phyloP scores from a whole-genome alignment of 2,888 invertebrate genomes.

The Agrotis puta region DNA sequence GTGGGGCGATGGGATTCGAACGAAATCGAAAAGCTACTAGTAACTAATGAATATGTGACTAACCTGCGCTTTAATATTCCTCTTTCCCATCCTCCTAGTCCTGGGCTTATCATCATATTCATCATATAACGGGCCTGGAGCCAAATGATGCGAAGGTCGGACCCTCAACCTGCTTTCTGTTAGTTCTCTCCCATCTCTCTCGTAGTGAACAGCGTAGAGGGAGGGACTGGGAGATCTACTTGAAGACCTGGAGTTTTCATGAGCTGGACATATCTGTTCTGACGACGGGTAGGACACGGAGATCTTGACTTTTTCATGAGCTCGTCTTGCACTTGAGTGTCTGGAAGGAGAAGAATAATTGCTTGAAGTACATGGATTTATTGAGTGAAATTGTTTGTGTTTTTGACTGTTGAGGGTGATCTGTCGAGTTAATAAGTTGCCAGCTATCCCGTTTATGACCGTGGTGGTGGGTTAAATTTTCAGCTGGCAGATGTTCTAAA shows the following conservation, averaged over 20 bases:
- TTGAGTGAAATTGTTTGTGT: too few species aligned
- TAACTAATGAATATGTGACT: neutral
- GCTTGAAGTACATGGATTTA: neutral
- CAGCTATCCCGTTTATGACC: too few species aligned
- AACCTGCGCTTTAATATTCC: conserved; percentile 97
- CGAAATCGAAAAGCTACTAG: neutral
- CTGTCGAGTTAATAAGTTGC: too few species aligned
- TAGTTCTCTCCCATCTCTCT: conserved; percentile 92
- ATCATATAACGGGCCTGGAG: conserved; percentile 87
- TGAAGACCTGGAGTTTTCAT: conserved; percentile 85
- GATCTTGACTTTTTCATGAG: conserved; percentile 95
- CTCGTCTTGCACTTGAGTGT: conserved; percentile 91
- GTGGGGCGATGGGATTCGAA: too few species aligned
- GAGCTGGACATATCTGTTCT: conserved; percentile 92
- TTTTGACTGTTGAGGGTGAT: too few species aligned
- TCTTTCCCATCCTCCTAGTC: conserved; percentile 94
- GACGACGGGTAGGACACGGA: conserved; percentile 96
- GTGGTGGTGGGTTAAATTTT: too few species aligned
- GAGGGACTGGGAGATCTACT: conserved; percentile 86
- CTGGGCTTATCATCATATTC: conserved; percentile 88
- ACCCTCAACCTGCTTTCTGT: conserved; percentile 92
- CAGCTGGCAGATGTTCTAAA: too few species aligned
- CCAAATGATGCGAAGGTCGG: conserved; percentile 83
- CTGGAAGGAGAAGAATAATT: conserved; percentile 76
- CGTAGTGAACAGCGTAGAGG: conserved; percentile 93